Percentiles rank a stretch among this genome's conserved stretches.
These are phyloP conservation scores for Athrips mouffetella DNA, from an alignment of 2,888 invertebrate species.

Conservation along the genomic window DNA sequence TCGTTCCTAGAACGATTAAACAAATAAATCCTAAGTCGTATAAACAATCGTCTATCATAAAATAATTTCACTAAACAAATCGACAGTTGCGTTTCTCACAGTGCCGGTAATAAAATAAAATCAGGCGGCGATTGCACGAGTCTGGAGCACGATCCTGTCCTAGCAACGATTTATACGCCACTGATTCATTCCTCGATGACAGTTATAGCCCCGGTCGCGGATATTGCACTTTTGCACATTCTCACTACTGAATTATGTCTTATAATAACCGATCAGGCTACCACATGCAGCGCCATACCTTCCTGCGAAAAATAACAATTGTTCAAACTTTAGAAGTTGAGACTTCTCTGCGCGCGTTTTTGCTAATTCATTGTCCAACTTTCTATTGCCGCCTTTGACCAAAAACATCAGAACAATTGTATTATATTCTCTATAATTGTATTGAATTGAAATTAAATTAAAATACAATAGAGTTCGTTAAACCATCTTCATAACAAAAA, in stretches of 20 bases:
- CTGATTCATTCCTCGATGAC: constrained; percentile 72
- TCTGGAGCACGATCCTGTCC: constrained; percentile 53
- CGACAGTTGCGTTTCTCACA: constrained; percentile 46
- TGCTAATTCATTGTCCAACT: constrained; percentile 43
- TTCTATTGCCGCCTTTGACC: constrained; percentile 36
- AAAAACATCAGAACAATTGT: no score
- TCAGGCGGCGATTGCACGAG: constrained; percentile 51
- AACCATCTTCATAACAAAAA: constrained; percentile 21
- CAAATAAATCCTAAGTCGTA: constrained; percentile 13
- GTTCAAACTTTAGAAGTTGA: constrained; percentile 21
- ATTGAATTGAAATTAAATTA: constrained; percentile 36
- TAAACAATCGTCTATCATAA: constrained; percentile 45
- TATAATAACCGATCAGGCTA: constrained; percentile 56
- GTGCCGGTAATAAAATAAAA: constrained; percentile 62
- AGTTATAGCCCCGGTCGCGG: constrained; percentile 64
- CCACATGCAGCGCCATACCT: constrained; percentile 26
- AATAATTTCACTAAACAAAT: constrained; percentile 62
- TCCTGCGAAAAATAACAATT: not conserved
- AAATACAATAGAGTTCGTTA: constrained; percentile 42
- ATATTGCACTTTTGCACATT: constrained; percentile 72
- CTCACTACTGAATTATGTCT: constrained; percentile 59
- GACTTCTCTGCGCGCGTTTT: constrained; percentile 23
- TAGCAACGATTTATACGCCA: constrained; percentile 60
- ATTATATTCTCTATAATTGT: constrained; percentile 22
- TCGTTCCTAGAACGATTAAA: not conserved